phyloP scores from a whole-genome alignment of 2,888 invertebrate species.

The Philhelius pedissequus region DNA sequence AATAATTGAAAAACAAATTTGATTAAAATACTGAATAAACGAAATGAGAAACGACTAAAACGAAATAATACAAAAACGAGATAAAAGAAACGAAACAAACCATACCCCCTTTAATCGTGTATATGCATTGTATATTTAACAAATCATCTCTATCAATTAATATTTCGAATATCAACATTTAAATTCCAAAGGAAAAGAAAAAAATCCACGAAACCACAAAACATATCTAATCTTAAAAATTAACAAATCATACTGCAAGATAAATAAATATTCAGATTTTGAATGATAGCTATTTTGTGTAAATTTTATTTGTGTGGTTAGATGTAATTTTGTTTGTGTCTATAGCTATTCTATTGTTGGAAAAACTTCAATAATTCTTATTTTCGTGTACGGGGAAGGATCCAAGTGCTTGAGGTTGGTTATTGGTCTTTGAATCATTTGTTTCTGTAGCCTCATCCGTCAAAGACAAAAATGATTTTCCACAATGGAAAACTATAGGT shows the following conservation, averaged over 20 bases:
- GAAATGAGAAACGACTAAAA: too few relatives aligned
- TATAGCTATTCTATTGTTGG: neutral
- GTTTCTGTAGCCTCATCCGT: neutral
- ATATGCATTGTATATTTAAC: neutral
- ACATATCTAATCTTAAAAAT: slow-evolving; percentile 20
- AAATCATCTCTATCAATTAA: slow-evolving; percentile 13
- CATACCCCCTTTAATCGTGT: too few relatives aligned
- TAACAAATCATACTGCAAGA: slow-evolving; percentile 47
- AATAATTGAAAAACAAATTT: too few relatives aligned
- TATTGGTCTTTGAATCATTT: neutral
- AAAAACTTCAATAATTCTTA: too few relatives aligned
- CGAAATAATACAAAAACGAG: too few relatives aligned
- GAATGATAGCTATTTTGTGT: slow-evolving; percentile 1
- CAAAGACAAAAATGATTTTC: too few relatives aligned
- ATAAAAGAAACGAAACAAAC: too few relatives aligned
- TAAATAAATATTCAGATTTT: slow-evolving; percentile 37
- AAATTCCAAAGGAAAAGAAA: slow-evolving; percentile 22
- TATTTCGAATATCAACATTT: slow-evolving; percentile 1
- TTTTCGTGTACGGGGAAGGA: neutral
- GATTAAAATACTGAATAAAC: too few relatives aligned
- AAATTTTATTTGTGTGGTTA: neutral
- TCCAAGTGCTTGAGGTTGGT: neutral
- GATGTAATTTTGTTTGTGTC: neutral
- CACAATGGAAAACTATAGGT: too few relatives aligned
- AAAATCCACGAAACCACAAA: neutral